Evolutionary conservation across 2,797 vertebrate species (phyloP).

Genomic region (Alcedo quadribrachys): DNA sequence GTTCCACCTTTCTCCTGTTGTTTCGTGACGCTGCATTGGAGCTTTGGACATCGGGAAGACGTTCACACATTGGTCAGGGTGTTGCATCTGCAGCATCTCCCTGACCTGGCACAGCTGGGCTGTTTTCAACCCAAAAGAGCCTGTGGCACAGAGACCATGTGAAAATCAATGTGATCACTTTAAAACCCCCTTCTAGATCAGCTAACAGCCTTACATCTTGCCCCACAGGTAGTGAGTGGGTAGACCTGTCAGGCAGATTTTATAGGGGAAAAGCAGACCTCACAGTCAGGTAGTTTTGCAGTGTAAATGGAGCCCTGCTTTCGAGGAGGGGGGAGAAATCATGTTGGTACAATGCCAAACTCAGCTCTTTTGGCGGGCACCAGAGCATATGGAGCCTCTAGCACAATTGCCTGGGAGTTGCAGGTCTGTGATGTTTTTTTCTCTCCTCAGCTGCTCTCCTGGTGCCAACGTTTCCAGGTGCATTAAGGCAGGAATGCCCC

Average conservation of each 20-base stretch:
- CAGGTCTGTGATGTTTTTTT: conserved; percentile 1
- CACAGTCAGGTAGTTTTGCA: accelerated
- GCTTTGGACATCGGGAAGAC: neutral
- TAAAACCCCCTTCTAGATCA: neutral
- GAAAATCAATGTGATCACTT: neutral
- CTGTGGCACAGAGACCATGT: too few species aligned
- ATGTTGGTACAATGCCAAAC: neutral
- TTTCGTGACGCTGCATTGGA: neutral
- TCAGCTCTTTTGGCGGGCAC: accelerated
- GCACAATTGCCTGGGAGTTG: neutral
- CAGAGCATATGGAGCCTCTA: conserved; percentile 42
- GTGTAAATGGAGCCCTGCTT: neutral
- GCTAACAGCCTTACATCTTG: neutral
- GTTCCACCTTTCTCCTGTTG: neutral
- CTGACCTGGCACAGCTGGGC: neutral
- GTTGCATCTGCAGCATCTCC: neutral
- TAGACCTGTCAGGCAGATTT: neutral
- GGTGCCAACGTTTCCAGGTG: conserved; percentile 43
- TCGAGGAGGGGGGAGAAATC: neutral
- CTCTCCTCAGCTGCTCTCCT: conserved; percentile 14
- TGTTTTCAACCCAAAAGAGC: neutral
- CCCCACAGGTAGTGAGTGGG: neutral
- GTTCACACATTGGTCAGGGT: accelerated
- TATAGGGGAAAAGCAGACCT: neutral
- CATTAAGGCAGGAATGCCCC: conserved; percentile 32